Percentiles rank a stretch among this genome's conserved stretches.
Evolutionary conservation across 2,113 vertebrate species (phyloP).

Genomic region (Mirza zaza): DNA sequence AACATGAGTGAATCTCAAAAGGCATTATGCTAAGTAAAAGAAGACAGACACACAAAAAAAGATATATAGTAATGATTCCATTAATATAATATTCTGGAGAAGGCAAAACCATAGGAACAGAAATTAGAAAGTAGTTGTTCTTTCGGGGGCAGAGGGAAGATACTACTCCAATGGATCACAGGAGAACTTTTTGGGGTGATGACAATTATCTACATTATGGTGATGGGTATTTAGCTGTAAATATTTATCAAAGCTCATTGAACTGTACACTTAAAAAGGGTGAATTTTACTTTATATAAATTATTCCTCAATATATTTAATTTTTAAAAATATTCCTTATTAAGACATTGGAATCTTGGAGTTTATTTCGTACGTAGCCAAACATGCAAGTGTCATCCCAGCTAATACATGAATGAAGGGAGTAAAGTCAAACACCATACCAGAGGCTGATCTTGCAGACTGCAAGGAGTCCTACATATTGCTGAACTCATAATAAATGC

Average conservation of each 20-base stretch:
- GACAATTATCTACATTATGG: background rate
- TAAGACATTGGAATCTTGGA: background rate
- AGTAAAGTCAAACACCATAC: background rate
- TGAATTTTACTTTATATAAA: background rate
- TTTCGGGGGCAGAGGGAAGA: background rate
- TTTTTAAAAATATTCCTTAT: background rate
- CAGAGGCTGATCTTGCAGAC: background rate
- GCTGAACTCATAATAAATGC: conserved; percentile 23
- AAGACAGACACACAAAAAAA: background rate
- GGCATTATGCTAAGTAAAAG: background rate
- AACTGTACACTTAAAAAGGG: background rate
- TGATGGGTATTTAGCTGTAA: background rate
- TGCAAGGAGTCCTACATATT: background rate
- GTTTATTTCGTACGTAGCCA: background rate
- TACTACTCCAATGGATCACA: background rate
- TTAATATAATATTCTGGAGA: background rate
- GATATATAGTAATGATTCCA: background rate
- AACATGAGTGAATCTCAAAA: background rate
- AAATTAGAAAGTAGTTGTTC: background rate
- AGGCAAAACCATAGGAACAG: background rate
- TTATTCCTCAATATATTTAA: background rate
- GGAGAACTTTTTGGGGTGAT: background rate
- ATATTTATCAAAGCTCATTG: background rate
- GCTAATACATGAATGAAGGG: background rate
- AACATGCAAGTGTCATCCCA: background rate